phyloP scores from a whole-genome alignment of 2,113 vertebrate species.

The Epinephelus cyanopodus region DNA sequence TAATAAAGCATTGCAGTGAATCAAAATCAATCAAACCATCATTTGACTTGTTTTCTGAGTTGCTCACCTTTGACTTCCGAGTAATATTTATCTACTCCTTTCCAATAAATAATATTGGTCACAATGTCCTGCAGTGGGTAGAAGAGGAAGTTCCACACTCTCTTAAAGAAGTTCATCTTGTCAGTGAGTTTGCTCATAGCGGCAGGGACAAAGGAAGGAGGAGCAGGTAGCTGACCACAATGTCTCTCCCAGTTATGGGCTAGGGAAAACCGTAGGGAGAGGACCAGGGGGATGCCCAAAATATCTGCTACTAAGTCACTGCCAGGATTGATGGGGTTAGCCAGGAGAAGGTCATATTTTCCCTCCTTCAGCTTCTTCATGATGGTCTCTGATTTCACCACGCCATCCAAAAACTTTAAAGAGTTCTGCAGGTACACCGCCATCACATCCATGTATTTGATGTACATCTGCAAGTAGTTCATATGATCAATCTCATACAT shows the following conservation, averaged over 20 bases:
- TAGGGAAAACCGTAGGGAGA: conserved; percentile 72
- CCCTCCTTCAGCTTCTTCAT: conserved; percentile 76
- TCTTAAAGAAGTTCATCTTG: conserved; percentile 82
- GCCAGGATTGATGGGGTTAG: conserved; percentile 72
- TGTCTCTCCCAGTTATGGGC: conserved; percentile 73
- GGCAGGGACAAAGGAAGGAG: conserved; percentile 81
- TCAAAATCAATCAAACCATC: no score
- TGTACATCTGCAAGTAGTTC: conserved; percentile 59
- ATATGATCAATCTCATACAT: conserved; percentile 73
- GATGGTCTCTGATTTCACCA: conserved; percentile 72
- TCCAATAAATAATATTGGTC: conserved; percentile 14
- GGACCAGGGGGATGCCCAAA: conserved; percentile 77
- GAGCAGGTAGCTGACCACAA: conserved; percentile 78
- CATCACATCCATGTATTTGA: conserved; percentile 36
- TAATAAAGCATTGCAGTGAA: no score
- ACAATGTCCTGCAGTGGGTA: conserved; percentile 71
- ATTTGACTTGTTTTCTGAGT: not conserved
- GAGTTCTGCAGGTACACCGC: not conserved
- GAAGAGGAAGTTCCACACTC: conserved; percentile 76
- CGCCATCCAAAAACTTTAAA: conserved; percentile 63
- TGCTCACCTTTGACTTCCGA: conserved; percentile 79
- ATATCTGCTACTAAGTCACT: conserved; percentile 81
- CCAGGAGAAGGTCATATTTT: conserved; percentile 78
- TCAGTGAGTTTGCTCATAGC: conserved; percentile 79
- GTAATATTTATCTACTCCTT: conserved; percentile 73